phyloP scores from a whole-genome alignment of 2,797 vertebrate species.

The Catostomus latipinnis region DNA sequence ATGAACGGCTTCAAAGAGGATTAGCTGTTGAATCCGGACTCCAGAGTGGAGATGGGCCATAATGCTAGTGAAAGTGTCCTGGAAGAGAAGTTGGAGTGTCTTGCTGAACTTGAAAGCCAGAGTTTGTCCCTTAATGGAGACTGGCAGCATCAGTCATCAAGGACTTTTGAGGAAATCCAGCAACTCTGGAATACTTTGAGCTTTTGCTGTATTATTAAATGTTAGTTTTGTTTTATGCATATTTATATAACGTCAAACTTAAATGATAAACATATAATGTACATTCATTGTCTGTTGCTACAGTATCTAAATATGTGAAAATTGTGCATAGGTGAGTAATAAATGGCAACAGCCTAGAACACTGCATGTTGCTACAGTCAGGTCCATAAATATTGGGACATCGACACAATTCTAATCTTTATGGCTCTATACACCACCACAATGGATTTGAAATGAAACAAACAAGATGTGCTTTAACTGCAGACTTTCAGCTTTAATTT shows the following conservation, averaged over 20 bases:
- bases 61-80: conserved; percentile 1
- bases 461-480: no score
- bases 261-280: background rate
- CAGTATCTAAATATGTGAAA: background rate
- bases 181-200: conserved; percentile 47
- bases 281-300: background rate
- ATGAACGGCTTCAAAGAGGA: conserved; percentile 19
- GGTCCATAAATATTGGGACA: no score
- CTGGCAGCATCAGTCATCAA: background rate
- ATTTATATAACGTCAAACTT: background rate
- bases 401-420: no score
- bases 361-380: background rate
- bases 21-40: conserved; percentile 20
- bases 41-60: conserved; percentile 23
- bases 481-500: no score
- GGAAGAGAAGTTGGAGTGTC: conserved; percentile 2
- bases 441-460: no score
- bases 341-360: background rate
- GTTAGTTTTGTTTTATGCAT: background rate
- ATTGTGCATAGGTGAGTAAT: background rate
- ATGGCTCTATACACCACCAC: no score
- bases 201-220: background rate
- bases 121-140: conserved; percentile 9
- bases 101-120: background rate
- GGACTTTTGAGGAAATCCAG: conserved; percentile 40